Percentiles rank a stretch among this genome's conserved stretches.
phyloP scores from a whole-genome alignment of 2,113 vertebrate genomes.

The Anarrhichthys ocellatus region DNA sequence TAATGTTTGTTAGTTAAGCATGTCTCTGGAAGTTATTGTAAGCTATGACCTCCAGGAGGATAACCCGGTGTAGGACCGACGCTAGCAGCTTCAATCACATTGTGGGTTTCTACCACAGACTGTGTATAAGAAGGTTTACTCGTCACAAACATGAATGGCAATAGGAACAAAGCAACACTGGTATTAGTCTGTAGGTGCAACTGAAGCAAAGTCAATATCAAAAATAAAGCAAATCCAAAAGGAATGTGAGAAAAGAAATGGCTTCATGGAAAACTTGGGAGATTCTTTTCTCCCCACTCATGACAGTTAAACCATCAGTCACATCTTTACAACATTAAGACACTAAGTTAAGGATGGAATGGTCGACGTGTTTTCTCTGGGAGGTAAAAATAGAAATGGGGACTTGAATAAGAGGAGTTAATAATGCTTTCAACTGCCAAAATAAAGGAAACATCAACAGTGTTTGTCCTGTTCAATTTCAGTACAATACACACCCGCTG shows the following conservation, averaged over 20 bases:
- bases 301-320: constrained; percentile 49
- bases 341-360: constrained; percentile 72
- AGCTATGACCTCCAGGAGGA: neutral
- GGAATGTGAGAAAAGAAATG: constrained; percentile 2
- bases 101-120: neutral
- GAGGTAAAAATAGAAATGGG: constrained; percentile 38
- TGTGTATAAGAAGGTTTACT: neutral
- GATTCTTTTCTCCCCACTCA: neutral
- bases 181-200: constrained; percentile 25
- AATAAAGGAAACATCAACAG: constrained; percentile 53
- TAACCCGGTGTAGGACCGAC: neutral
- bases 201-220: constrained; percentile 37
- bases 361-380: constrained; percentile 42
- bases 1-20: neutral
- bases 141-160: constrained; percentile 18
- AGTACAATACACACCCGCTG: neutral
- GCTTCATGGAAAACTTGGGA: constrained; percentile 34
- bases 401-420: constrained; percentile 29
- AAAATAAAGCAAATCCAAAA: constrained; percentile 31
- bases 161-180: constrained; percentile 34
- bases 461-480: neutral
- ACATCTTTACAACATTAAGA: constrained; percentile 78
- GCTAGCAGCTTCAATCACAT: neutral
- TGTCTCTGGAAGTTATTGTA: neutral
- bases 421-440: constrained; percentile 46